Evolutionary conservation across 2,113 vertebrate genomes (phyloP).

Genomic region (Psophia crepitans): DNA sequence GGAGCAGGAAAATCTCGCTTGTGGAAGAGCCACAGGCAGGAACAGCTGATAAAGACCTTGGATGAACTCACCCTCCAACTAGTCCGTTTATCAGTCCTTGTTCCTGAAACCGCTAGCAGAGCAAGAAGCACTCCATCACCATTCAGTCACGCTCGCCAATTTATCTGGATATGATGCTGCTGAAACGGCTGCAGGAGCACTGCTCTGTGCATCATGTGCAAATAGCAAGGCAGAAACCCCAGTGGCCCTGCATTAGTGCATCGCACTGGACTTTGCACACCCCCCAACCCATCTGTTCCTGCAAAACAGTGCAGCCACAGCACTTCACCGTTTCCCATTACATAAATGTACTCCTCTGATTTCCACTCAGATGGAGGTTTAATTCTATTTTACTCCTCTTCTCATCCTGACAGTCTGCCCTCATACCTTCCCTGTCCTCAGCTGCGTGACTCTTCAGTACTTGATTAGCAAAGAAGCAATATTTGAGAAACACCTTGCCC

Average conservation of each 20-base stretch:
- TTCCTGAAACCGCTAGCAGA: background rate
- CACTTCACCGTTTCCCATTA: background rate
- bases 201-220: too few species aligned
- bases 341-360: background rate
- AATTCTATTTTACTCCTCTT: background rate
- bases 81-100: background rate
- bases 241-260: background rate
- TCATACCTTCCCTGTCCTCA: background rate
- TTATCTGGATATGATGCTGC: background rate
- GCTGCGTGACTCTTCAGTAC: background rate
- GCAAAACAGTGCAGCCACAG: accelerated
- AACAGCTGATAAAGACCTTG: background rate
- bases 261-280: too few species aligned
- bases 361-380: background rate
- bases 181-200: background rate
- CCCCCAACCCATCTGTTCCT: background rate
- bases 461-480: background rate
- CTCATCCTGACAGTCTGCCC: background rate
- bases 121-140: background rate
- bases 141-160: background rate
- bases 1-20: background rate
- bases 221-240: background rate
- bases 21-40: background rate
- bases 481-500: background rate
- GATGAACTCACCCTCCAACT: background rate